These are phyloP conservation scores for Pandemis heparana DNA, from an alignment of 2,888 invertebrate species.

Conservation along the genomic window DNA sequence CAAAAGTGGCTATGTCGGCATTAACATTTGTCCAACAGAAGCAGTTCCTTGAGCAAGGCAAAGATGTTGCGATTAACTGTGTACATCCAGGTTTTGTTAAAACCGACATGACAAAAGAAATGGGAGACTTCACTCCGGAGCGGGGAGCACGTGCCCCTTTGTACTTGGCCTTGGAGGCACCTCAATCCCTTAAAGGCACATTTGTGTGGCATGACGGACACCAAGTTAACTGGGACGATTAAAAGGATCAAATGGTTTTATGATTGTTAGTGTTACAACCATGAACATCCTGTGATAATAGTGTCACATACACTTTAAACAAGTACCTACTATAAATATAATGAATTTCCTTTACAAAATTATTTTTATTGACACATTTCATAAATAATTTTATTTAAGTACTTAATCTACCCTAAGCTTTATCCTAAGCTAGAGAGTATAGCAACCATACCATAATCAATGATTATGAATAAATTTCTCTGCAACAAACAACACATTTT, in stretches of 20 bases:
- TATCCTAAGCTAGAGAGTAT: too few relatives aligned
- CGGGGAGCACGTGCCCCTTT: constrained; percentile 77
- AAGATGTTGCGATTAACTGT: constrained; percentile 79
- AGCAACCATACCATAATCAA: too few relatives aligned
- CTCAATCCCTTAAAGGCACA: constrained; percentile 76
- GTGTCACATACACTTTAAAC: constrained; percentile 81
- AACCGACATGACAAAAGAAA: constrained; percentile 82
- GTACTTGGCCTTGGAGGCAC: constrained; percentile 77
- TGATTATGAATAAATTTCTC: too few relatives aligned
- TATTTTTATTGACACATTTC: constrained; percentile 56
- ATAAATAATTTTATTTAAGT: background rate
- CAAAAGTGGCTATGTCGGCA: constrained; percentile 80
- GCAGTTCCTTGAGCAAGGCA: constrained; percentile 79
- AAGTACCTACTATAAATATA: constrained; percentile 63
- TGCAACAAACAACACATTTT: background rate
- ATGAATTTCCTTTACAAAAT: constrained; percentile 66
- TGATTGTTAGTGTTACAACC: constrained; percentile 65
- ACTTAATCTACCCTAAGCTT: background rate
- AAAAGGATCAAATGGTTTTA: constrained; percentile 58
- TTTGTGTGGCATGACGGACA: constrained; percentile 82
- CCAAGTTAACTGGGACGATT: constrained; percentile 83
- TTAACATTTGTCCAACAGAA: constrained; percentile 80
- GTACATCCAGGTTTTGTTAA: constrained; percentile 82
- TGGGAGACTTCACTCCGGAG: constrained; percentile 79
- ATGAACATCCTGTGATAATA: constrained; percentile 80